These are phyloP conservation scores for Dryobates pubescens DNA, from an alignment of 2,797 vertebrate species.

Conservation along the genomic window DNA sequence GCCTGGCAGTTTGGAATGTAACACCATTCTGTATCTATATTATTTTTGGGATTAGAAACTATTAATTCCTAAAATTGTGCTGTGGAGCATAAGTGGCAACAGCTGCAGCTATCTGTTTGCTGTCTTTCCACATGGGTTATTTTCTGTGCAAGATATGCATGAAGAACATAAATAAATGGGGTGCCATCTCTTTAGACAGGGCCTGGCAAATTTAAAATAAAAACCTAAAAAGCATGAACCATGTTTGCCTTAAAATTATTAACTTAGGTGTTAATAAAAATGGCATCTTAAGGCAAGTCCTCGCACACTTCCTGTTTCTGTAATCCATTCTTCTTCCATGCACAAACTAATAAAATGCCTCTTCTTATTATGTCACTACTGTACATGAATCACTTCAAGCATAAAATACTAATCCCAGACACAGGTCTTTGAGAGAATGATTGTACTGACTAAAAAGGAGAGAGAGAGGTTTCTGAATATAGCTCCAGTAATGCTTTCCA, in stretches of 20 bases:
- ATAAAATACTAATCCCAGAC: slow-evolving; percentile 68
- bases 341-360: slow-evolving; percentile 63
- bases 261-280: slow-evolving; percentile 60
- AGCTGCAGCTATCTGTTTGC: slow-evolving; percentile 71
- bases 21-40: slow-evolving; percentile 54
- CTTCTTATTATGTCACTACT: slow-evolving; percentile 76
- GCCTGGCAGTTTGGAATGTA: slow-evolving; percentile 48
- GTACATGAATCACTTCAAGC: slow-evolving; percentile 69
- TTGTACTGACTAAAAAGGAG: slow-evolving; percentile 28
- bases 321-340: slow-evolving; percentile 29
- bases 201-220: slow-evolving; percentile 42
- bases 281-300: slow-evolving; percentile 46
- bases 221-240: slow-evolving; percentile 39
- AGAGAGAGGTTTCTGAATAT: slow-evolving; percentile 5
- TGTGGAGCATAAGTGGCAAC: slow-evolving; percentile 73
- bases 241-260: slow-evolving; percentile 31
- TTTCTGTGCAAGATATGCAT: slow-evolving; percentile 55
- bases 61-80: slow-evolving; percentile 77
- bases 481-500: neutral
- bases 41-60: slow-evolving; percentile 73
- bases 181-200: neutral
- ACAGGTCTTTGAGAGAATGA: slow-evolving; percentile 39
- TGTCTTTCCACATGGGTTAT: slow-evolving; percentile 72
- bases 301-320: slow-evolving; percentile 38
- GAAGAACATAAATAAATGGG: slow-evolving; percentile 43